Percentiles rank a stretch among this genome's conserved stretches.
These are phyloP conservation scores for Rattus rattus DNA, from an alignment of 2,113 vertebrate species.

Conservation along the genomic window DNA sequence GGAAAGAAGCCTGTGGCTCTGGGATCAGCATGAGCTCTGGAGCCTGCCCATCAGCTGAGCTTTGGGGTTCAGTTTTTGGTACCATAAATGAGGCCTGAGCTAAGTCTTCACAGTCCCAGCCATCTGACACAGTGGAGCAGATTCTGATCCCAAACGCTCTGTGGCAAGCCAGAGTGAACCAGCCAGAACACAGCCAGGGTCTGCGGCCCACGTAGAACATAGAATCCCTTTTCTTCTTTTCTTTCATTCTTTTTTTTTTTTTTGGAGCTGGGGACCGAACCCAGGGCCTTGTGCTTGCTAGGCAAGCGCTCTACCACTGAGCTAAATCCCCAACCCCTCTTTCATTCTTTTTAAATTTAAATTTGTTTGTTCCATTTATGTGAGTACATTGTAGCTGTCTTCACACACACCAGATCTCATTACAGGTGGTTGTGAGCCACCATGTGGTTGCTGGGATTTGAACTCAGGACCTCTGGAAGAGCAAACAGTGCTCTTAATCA, in stretches of 20 bases:
- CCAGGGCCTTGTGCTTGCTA: too few species aligned
- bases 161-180: not conserved
- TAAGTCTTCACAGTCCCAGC: not conserved
- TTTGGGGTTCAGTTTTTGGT: not conserved
- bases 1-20: not conserved
- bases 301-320: too few species aligned
- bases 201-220: not conserved
- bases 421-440: too few species aligned
- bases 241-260: too few species aligned
- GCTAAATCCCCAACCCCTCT: too few species aligned
- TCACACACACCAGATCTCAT: too few species aligned
- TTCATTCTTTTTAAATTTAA: not conserved
- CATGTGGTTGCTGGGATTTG: too few species aligned
- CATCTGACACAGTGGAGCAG: not conserved
- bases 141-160: slow-evolving; percentile 1
- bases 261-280: too few species aligned
- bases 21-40: not conserved
- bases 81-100: not conserved
- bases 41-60: not conserved
- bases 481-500: too few species aligned
- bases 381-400: too few species aligned
- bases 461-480: too few species aligned
- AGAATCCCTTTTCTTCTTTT: not conserved
- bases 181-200: not conserved
- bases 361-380: too few species aligned